These are phyloP conservation scores for Eilema caniola DNA, from an alignment of 2,888 invertebrate genomes.

Conservation along the genomic window DNA sequence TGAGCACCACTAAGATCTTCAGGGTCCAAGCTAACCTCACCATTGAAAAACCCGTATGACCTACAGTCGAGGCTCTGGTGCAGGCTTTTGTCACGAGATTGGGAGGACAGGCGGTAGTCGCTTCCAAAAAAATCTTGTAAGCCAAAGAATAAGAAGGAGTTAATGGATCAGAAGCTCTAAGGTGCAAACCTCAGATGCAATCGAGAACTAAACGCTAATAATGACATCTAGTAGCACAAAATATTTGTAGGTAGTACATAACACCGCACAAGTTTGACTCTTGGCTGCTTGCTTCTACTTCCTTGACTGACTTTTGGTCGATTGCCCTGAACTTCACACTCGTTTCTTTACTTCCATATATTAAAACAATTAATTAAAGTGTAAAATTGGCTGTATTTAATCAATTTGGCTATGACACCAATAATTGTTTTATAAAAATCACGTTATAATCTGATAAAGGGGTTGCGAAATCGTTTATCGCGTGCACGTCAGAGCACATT, in stretches of 20 bases:
- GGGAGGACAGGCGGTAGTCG: no score
- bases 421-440: neutral
- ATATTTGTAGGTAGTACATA: slow-evolving; percentile 25
- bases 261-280: slow-evolving; percentile 45
- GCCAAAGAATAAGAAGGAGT: neutral
- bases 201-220: neutral
- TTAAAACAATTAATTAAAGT: slow-evolving; percentile 14
- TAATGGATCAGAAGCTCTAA: no score
- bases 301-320: slow-evolving; percentile 69
- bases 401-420: neutral
- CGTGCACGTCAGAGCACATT: no score
- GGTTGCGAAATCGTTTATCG: neutral
- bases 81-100: neutral
- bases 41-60: no score
- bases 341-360: slow-evolving; percentile 22
- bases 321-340: slow-evolving; percentile 71
- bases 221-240: slow-evolving; percentile 23
- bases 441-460: neutral
- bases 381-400: neutral
- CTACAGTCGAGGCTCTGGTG: no score
- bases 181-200: no score
- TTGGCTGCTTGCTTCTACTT: slow-evolving; percentile 69
- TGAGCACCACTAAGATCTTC: no score
- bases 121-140: neutral
- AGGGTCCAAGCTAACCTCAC: no score